Conservation (phyloP, 2,888 invertebrate species). For the Aelia acuminata region DNA sequence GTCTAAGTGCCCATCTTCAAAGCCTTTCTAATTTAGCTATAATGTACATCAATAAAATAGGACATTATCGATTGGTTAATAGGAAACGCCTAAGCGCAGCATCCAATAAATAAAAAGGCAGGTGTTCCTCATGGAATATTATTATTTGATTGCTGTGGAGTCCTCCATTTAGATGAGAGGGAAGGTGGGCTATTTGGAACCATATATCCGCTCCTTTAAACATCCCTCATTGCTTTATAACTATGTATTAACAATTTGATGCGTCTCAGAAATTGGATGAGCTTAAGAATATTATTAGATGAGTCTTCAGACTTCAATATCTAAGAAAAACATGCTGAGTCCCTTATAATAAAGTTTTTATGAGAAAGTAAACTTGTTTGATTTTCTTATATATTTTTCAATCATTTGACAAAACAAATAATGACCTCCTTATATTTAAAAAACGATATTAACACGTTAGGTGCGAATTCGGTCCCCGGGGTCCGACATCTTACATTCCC, state of each 20-base stretch:
- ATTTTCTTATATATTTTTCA: no score
- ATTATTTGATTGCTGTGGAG: background rate
- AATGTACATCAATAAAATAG: slow-evolving; percentile 4
- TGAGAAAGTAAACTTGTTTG: background rate
- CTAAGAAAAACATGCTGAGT: background rate
- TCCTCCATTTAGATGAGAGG: background rate
- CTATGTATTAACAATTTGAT: slow-evolving; percentile 10
- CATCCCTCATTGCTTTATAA: background rate
- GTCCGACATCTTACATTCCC: no score
- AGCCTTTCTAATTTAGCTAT: slow-evolving; percentile 1
- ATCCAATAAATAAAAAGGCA: slow-evolving; percentile 16
- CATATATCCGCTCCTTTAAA: slow-evolving; percentile 5
- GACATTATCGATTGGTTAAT: slow-evolving; percentile 8
- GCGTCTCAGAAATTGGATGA: background rate
- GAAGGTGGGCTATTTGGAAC: background rate
- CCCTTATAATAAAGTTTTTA: background rate
- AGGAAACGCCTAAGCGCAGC: background rate
- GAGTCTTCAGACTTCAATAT: background rate
- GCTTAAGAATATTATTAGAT: background rate
- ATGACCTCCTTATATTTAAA: no score
- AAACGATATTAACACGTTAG: no score
- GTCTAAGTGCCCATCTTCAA: background rate
- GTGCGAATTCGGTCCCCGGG: no score
- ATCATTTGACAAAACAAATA: no score
- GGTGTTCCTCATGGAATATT: slow-evolving; percentile 3